Percentiles rank a stretch among this genome's conserved stretches.
phyloP scores from a whole-genome alignment of 2,797 vertebrate genomes.

The Lagocephalus sceleratus region DNA sequence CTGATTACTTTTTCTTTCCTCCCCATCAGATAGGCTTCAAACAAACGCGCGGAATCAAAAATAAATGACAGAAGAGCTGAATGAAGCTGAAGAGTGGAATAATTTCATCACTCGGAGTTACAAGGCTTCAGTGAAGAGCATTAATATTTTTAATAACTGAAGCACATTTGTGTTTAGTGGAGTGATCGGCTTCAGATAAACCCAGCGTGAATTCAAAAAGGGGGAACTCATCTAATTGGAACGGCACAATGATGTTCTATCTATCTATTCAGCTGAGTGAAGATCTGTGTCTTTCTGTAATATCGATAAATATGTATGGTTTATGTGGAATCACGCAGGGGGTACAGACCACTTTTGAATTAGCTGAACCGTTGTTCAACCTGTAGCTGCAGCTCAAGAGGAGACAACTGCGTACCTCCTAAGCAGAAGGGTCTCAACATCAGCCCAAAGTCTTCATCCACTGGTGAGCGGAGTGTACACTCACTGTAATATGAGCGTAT shows the following conservation, averaged over 20 bases:
- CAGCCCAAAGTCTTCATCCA: no score
- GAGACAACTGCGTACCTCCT: neutral
- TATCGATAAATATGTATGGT: neutral
- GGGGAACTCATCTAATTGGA: neutral
- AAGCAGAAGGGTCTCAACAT: no score
- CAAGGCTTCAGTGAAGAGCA: neutral
- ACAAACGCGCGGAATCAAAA: neutral
- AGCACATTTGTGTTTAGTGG: no score
- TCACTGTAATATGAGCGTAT: no score
- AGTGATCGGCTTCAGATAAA: no score
- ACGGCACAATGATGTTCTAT: neutral
- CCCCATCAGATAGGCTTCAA: neutral
- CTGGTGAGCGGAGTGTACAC: no score
- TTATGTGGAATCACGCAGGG: neutral
- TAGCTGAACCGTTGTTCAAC: neutral
- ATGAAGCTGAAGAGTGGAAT: neutral
- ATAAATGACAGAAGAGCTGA: constrained; percentile 1
- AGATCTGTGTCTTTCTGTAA: neutral
- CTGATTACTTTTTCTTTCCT: neutral
- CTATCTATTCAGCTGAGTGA: no score
- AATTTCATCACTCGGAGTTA: neutral
- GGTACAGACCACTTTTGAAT: neutral
- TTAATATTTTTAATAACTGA: neutral
- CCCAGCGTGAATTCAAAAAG: no score
- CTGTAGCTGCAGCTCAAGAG: constrained; percentile 3